Base-by-base conservation (phyloP, 2,888 invertebrate genomes). In the Epistrophe grossulariae region DNA sequence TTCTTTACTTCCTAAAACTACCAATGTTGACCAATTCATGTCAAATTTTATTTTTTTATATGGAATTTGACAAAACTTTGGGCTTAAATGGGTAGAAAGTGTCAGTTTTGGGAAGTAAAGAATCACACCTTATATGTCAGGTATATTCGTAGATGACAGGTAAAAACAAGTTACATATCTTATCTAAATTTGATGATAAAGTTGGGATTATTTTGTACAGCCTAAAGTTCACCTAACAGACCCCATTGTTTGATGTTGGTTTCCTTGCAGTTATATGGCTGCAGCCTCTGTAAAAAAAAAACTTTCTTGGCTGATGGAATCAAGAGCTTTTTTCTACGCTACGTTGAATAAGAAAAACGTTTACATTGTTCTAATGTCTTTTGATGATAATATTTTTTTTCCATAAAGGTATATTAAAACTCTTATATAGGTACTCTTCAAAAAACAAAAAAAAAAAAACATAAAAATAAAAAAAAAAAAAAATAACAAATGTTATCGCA, bases 401-500 rank as follows among this genome's bases (percentile, higher is more conserved):
- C 38, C 60, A 35, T 35, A 28, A 60, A 31, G 9, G 55, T n/a
- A 38, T 62, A 38, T 62, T 64, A 15, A 35, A 38, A 17, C 66
- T 68, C 45, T 48, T n/a, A 15, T 19, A 35, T 35, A 31, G 2
- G 5, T 5, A 52, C 66, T 50, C 66, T 57, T 57, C 31, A 66
- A 45, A 55, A 43, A 8, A 64, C 45, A 31, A 19, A 45, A 31
- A 45, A 45, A 28, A 35, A 59, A 13, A 74, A 11, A 24, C 31
- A 35, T 35, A 77, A 50, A 48, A 48, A 24, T 24, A 70, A 57
- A 48, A 50, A 6, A 45, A 10, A 64, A 55, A 62, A 83, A n/a
- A n/a, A n/a, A 24, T 74, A 74, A 83, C 74, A 77, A 70, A 70
- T 77, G 31, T 71, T 71, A 84, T 84, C 71, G 66, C 79, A 76